Percentiles rank a stretch among this genome's conserved stretches.
Evolutionary conservation across 2,888 invertebrate genomes (phyloP).

Genomic region (Catocala nupta): DNA sequence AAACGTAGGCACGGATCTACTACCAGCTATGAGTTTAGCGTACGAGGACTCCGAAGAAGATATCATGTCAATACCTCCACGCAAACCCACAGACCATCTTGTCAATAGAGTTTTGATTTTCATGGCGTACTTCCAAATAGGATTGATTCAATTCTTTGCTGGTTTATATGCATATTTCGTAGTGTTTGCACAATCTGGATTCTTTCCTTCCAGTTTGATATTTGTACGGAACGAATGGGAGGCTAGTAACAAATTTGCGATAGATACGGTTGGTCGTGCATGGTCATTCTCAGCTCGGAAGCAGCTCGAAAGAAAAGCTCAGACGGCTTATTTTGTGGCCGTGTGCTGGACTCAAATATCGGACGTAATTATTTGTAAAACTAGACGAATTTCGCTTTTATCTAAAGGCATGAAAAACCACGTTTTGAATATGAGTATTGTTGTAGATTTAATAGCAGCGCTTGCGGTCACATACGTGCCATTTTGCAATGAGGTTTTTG

Average conservation of each 20-base stretch:
- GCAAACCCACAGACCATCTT: constrained; percentile 85
- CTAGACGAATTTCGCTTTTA: constrained; percentile 88
- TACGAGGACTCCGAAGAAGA: constrained; percentile 92
- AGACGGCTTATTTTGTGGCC: constrained; percentile 93
- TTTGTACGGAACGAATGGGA: constrained; percentile 93
- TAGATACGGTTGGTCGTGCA: constrained; percentile 92
- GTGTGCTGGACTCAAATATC: constrained; percentile 93
- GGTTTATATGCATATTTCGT: constrained; percentile 94
- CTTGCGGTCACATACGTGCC: constrained; percentile 74
- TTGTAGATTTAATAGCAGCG: too few species aligned
- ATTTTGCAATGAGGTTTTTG: constrained; percentile 89
- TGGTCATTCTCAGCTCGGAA: constrained; percentile 92
- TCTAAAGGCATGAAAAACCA: too few species aligned
- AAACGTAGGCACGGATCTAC: constrained; percentile 93
- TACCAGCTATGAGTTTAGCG: constrained; percentile 92
- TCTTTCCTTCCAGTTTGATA: constrained; percentile 89
- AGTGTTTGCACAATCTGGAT: constrained; percentile 93
- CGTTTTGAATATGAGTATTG: too few species aligned
- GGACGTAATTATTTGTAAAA: constrained; percentile 93
- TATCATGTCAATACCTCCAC: constrained; percentile 89
- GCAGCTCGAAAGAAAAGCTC: constrained; percentile 90
- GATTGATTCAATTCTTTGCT: constrained; percentile 93
- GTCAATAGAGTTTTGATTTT: constrained; percentile 89
- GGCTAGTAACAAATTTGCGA: constrained; percentile 85
- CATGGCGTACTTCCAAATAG: constrained; percentile 95